Evolutionary conservation across 2,113 vertebrate genomes (phyloP).

Genomic region (Paralichthys olivaceus): DNA sequence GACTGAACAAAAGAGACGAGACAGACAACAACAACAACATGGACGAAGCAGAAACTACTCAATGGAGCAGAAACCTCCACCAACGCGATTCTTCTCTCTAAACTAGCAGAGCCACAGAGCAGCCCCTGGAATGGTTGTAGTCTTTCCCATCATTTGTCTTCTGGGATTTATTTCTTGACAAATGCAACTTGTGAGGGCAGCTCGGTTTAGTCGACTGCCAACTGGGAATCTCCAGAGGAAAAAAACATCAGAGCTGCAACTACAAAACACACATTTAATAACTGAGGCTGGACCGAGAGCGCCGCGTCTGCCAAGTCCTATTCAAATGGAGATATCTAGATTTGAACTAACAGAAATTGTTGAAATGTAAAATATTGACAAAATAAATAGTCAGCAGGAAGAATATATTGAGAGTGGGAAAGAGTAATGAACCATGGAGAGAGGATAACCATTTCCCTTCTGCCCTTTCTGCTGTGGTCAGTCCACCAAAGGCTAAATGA

Average conservation of each 20-base stretch:
- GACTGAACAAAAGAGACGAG: slow-evolving; percentile 18
- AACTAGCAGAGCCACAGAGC: neutral
- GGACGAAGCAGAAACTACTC: neutral
- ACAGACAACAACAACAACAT: neutral
- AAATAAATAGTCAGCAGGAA: neutral
- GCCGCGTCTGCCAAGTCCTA: neutral
- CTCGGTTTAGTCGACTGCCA: neutral
- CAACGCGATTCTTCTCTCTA: neutral
- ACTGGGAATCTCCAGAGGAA: neutral
- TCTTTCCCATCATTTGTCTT: slow-evolving; percentile 15
- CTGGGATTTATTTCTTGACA: slow-evolving; percentile 22
- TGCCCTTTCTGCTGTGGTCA: neutral
- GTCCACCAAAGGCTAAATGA: neutral
- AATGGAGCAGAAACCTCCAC: slow-evolving; percentile 15
- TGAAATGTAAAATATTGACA: too few species aligned
- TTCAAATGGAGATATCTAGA: neutral
- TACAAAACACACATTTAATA: neutral
- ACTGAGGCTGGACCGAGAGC: neutral
- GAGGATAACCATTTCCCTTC: neutral
- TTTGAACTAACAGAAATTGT: neutral
- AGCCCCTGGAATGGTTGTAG: neutral
- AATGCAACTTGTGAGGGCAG: neutral
- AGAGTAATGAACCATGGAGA: neutral
- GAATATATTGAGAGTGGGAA: neutral
- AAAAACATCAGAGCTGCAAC: too few species aligned